phyloP scores from a whole-genome alignment of 2,888 invertebrate genomes.

The Drosophila falleni region DNA sequence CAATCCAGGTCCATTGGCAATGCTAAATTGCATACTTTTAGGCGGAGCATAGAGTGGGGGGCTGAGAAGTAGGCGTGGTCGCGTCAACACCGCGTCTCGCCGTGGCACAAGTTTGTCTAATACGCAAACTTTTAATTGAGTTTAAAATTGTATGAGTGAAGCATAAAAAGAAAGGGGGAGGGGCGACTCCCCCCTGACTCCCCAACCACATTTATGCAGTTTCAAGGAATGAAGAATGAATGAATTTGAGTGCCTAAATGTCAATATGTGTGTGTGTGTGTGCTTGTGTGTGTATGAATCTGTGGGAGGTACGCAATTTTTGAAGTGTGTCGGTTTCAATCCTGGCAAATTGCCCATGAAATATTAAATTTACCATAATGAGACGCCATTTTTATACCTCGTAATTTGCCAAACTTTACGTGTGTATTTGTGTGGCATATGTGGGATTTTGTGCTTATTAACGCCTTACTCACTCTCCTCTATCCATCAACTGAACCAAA shows the following conservation, averaged over 20 bases:
- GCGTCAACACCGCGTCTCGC: constrained; percentile 56
- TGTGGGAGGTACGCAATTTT: constrained; percentile 63
- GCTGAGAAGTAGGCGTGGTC: constrained; percentile 6
- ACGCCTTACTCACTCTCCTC: constrained; percentile 22
- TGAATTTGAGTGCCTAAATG: constrained; percentile 45
- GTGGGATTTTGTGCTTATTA: constrained; percentile 60
- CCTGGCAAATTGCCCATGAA: constrained; percentile 83
- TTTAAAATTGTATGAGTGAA: constrained; percentile 80
- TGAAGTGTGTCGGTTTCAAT: constrained; percentile 82
- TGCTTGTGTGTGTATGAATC: constrained; percentile 16
- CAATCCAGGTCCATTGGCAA: constrained; percentile 8
- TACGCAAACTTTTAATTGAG: constrained; percentile 83
- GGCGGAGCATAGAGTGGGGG: not conserved
- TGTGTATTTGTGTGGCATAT: constrained; percentile 35
- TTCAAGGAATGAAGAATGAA: constrained; percentile 52
- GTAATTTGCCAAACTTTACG: constrained; percentile 72
- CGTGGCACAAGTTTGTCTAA: constrained; percentile 75
- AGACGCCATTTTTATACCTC: constrained; percentile 79
- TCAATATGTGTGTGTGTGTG: constrained; percentile 19
- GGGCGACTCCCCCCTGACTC: not conserved
- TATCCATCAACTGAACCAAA: not conserved
- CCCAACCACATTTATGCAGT: constrained; percentile 38
- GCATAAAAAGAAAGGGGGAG: constrained; percentile 54
- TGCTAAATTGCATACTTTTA: constrained; percentile 48
- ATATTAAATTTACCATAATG: constrained; percentile 81